A percentile compares a stretch with the other conserved stretches of the same genome.
Conservation (phyloP, 2,113 vertebrate genomes). For the Gallinago undulata region DNA sequence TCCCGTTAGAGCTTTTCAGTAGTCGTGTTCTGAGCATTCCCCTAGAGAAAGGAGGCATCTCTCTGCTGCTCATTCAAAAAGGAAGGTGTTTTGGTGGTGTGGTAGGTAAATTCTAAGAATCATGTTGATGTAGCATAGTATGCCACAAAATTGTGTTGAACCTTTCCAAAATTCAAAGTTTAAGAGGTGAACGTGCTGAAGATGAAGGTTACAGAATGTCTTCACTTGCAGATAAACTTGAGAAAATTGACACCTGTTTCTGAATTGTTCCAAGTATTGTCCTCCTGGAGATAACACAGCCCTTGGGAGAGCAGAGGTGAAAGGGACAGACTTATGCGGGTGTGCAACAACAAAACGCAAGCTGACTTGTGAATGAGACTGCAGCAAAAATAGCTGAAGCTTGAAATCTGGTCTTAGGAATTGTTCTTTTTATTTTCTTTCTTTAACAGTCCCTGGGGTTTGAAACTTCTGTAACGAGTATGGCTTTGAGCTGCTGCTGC, state of each 20-base stretch:
- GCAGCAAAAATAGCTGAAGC: conserved; percentile 17
- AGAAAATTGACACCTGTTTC: conserved; percentile 11
- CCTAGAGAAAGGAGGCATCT: neutral
- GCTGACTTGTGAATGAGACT: neutral
- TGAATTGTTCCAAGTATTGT: neutral
- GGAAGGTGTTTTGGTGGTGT: neutral
- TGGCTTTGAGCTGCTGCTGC: conserved; percentile 7
- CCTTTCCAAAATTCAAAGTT: neutral
- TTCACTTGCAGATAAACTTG: conserved; percentile 32
- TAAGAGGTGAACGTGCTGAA: neutral
- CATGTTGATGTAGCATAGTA: neutral
- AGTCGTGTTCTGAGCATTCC: neutral
- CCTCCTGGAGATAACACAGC: neutral
- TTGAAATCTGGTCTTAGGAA: conserved; percentile 16
- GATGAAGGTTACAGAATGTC: neutral
- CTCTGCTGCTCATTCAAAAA: neutral
- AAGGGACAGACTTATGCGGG: neutral
- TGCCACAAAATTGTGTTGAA: neutral
- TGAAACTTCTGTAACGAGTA: neutral
- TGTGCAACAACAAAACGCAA: neutral
- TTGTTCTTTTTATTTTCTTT: neutral
- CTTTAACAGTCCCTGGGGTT: neutral
- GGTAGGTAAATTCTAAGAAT: neutral
- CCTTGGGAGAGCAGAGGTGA: neutral
- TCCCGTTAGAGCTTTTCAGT: neutral